Evolutionary conservation across 2,797 vertebrate genomes (phyloP), one percentile per base, ranked within the genome.

Genomic region (Dermochelys coriacea): DNA sequence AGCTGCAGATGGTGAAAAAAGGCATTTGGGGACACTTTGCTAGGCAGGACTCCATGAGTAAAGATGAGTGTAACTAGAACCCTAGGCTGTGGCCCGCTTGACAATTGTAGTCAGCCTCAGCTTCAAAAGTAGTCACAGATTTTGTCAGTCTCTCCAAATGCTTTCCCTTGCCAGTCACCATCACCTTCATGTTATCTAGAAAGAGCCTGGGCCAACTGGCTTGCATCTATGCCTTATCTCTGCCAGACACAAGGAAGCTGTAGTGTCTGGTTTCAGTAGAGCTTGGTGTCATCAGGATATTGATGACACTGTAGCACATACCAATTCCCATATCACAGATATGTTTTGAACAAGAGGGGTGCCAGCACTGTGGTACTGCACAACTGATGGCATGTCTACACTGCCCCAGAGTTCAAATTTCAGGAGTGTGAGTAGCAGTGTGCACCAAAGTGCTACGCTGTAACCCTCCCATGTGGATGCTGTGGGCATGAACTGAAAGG

Each of bases 171-270:
- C 93, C 93, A 94, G 94, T 94, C 34, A 80, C 88, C 15, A 64
- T 92, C 94, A 96, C 93, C 95, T 97, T 96, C 95, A 90, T 96
- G 89, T 96, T 97, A 96, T 97, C 95, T 95, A 85, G 89, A 89
- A 85, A 95, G 93, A 95, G 57, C 68, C 81, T 91, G 86, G 86
- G 94, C 88, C 85, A 96, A 95, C 91, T 97, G 94, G 96, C 96
- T 97, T 97, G 97, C 91, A 92, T 97, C 96, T 94, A 93, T 91
- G 78, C 94, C 95, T 97, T 97, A 96, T 97, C 96, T 96, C 93
- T 96, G 96, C 95, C 94, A 97, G 93, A 95, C 93, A 94, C 87
- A 93, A 96, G 93, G 94, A 97, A 97, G 92, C 86, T 88, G 84
- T 75, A 96, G 93, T 94, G 96, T 96, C 90, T 91, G 96, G 94